Percentiles rank a stretch among this genome's conserved stretches.
Evolutionary conservation across 2,888 invertebrate genomes (phyloP).

Genomic region (Horisme vitalbata): DNA sequence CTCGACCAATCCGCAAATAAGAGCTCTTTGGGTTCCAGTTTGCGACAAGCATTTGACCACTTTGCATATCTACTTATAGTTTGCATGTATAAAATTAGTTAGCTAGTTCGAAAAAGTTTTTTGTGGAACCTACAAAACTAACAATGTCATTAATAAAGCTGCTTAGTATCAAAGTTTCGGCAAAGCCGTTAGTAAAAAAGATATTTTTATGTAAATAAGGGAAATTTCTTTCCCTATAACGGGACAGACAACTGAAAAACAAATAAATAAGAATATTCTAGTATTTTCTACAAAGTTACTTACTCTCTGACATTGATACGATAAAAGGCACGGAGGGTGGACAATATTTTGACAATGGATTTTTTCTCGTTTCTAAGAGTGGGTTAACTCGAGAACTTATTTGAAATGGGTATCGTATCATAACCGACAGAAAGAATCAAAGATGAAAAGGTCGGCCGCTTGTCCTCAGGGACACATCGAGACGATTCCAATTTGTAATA

Average conservation of each 20-base stretch:
- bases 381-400: conserved; percentile 38
- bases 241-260: too few relatives aligned
- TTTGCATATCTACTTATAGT: conserved; percentile 15
- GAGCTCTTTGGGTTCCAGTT: conserved; percentile 39
- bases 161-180: neutral
- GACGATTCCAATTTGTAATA: conserved; percentile 71
- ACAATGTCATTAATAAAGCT: too few relatives aligned
- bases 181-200: too few relatives aligned
- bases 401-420: conserved; percentile 42
- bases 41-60: conserved; percentile 34
- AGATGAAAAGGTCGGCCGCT: conserved; percentile 50
- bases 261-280: neutral
- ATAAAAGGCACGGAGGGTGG: too few relatives aligned
- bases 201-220: too few relatives aligned
- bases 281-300: neutral
- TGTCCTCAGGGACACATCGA: conserved; percentile 58
- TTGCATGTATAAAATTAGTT: neutral
- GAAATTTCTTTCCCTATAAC: too few relatives aligned
- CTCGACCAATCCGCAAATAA: conserved; percentile 27
- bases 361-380: conserved; percentile 23
- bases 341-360: neutral
- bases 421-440: conserved; percentile 47
- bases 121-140: too few relatives aligned
- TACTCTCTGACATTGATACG: neutral
- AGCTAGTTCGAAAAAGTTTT: neutral